A percentile compares a stretch with the other conserved stretches of the same genome.
Conservation (phyloP, 2,888 invertebrate species). For the Labia minor region DNA sequence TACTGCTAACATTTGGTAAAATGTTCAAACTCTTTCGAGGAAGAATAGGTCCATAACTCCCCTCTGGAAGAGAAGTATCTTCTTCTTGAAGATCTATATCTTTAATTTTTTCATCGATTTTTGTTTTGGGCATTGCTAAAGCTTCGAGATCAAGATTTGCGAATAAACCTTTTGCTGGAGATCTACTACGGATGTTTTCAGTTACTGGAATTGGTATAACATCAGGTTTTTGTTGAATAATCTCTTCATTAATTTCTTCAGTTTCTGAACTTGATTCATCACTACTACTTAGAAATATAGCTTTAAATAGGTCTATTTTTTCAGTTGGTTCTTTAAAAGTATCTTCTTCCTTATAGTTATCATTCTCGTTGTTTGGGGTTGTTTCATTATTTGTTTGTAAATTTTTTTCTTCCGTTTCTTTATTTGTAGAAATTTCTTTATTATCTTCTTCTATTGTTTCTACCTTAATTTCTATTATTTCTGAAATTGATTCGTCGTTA, state of each 20-base stretch:
- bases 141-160: constrained; percentile 26
- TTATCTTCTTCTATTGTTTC: constrained; percentile 19
- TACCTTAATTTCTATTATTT: constrained; percentile 19
- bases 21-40: background rate
- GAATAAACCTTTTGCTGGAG: constrained; percentile 21
- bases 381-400: constrained; percentile 27
- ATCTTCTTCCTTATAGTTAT: constrained; percentile 19
- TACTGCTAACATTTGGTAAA: background rate
- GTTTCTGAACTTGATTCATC: constrained; percentile 42
- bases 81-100: constrained; percentile 27
- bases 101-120: constrained; percentile 29
- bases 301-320: constrained; percentile 72
- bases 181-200: constrained; percentile 30
- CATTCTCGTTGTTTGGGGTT: too few relatives aligned
- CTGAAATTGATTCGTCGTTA: constrained; percentile 24
- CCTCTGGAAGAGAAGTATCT: background rate
- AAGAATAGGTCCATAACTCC: background rate
- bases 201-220: too few relatives aligned
- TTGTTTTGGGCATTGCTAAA: constrained; percentile 19
- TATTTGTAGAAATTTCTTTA: constrained; percentile 20
- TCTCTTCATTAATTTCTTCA: constrained; percentile 24
- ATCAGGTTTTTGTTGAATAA: constrained; percentile 22
- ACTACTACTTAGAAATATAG: constrained; percentile 75
- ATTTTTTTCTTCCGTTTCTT: constrained; percentile 20
- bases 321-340: constrained; percentile 40